Conservation (phyloP, 2,797 vertebrate species). For the Cirrhinus mrigala region DNA sequence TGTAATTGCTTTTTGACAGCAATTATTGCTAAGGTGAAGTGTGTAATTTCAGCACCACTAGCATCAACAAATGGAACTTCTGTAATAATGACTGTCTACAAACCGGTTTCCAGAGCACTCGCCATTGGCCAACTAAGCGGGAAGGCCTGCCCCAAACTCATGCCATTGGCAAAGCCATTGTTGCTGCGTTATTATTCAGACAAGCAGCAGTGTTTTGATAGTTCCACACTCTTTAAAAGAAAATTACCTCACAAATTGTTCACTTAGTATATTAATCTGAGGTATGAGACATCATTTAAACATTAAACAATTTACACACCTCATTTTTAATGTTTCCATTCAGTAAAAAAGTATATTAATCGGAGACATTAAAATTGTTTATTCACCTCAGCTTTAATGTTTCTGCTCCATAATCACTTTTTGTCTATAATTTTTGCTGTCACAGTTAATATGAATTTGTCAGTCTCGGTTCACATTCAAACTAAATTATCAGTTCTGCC, state of each 20-base stretch:
- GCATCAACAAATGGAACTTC: not conserved
- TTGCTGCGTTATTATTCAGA: not conserved
- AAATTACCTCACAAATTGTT: not conserved
- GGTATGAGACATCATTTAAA: not conserved
- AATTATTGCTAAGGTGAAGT: too few relatives aligned
- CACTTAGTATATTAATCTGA: not conserved
- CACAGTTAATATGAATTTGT: not conserved
- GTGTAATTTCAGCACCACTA: not conserved
- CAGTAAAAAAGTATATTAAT: not conserved
- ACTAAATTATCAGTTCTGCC: not conserved
- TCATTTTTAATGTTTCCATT: not conserved
- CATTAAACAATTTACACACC: too few relatives aligned
- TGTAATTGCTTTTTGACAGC: too few relatives aligned
- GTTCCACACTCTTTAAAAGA: not conserved
- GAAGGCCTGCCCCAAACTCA: too few relatives aligned
- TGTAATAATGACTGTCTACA: not conserved
- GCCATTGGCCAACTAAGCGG: not conserved
- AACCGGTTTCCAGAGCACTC: not conserved
- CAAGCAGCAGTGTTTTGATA: not conserved
- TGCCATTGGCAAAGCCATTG: not conserved
- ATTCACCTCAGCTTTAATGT: not conserved
- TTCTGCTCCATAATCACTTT: slow-evolving; percentile 8
- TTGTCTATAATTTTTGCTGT: not conserved
- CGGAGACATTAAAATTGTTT: not conserved
- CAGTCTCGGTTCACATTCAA: not conserved